Base-by-base conservation (phyloP, 2,113 vertebrate genomes). In the Strigops habroptila region DNA sequence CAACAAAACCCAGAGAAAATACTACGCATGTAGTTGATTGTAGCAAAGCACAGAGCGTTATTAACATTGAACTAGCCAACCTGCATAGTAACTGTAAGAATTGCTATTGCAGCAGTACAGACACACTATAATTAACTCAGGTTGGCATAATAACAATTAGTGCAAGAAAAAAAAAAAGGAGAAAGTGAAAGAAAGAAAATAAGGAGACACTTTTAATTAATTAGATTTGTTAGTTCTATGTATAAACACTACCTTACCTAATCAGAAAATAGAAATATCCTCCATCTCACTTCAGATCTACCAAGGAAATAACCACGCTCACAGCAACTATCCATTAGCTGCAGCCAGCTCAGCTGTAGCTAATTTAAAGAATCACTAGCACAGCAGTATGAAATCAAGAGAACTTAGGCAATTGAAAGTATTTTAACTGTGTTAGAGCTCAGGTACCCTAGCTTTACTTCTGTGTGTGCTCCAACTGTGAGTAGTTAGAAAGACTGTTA, bases 301-400 rank as follows among this genome's bases (percentile, higher is more conserved):
- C 59, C 46, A n/a, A 71, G 30, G 49, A 90, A 91, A 90, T 21
- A 82, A 44, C 44, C 67, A 24, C 0, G 0, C 48, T 86, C 76
- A 43, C 87, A 96, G 85, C 75, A 85, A 35, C 39, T 7, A 41
- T 46, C 82, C 63, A 86, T 67, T 63, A 96, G 69, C 53, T 83
- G 51, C 85, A 95, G 64, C 88, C 76, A 94, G 68, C 88, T 93
- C 90, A 90, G 92, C 92, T 96, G 93, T 55, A 70, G 82, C 88
- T 93, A 44, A 96, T 96, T 90, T 84, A 70, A 88, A 94, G 82
- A 84, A 83, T 96, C 90, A 93, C 92, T 90, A 91, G 62, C 85
- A 86, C 94, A 96, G 91, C 93, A 90, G 90, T 67, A 68, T 27
- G 48, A 86, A 93, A 88, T 91, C 90, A 94, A 55, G 82, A 35